Percentiles rank a stretch among this genome's conserved stretches.
Conservation (phyloP, 2,888 invertebrate species). For the Leistus spinibarbis region DNA sequence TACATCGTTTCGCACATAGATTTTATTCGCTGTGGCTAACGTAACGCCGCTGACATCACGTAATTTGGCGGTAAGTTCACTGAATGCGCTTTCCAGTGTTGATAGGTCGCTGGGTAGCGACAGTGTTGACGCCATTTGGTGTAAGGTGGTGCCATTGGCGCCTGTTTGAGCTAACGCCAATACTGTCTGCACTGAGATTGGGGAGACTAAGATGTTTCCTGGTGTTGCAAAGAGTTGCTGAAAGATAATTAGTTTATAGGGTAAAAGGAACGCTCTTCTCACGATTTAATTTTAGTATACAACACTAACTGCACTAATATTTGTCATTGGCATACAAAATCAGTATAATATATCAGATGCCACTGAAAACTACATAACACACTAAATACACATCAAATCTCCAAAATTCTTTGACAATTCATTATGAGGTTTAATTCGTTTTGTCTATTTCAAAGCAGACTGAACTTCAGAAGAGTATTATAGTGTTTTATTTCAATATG, state of each 20-base stretch:
- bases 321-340: no score
- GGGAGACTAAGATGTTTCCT: constrained; percentile 22
- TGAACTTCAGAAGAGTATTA: no score
- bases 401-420: no score
- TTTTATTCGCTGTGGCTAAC: constrained; percentile 20
- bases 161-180: constrained; percentile 13
- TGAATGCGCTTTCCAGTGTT: constrained; percentile 7
- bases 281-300: neutral
- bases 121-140: constrained; percentile 6
- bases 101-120: constrained; percentile 3
- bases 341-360: no score
- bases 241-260: neutral
- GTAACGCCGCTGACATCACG: neutral
- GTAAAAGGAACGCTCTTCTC: neutral
- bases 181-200: constrained; percentile 17
- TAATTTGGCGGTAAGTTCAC: neutral
- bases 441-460: no score
- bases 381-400: no score
- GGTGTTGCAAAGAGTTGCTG: neutral
- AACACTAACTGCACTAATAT: no score
- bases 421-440: no score
- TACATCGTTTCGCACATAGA: constrained; percentile 32
- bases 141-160: constrained; percentile 7
- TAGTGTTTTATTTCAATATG: no score
- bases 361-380: no score